Evolutionary conservation across 2,888 invertebrate genomes (phyloP), one percentile per base, ranked within the genome.

Genomic region (Spodoptera exigua): DNA sequence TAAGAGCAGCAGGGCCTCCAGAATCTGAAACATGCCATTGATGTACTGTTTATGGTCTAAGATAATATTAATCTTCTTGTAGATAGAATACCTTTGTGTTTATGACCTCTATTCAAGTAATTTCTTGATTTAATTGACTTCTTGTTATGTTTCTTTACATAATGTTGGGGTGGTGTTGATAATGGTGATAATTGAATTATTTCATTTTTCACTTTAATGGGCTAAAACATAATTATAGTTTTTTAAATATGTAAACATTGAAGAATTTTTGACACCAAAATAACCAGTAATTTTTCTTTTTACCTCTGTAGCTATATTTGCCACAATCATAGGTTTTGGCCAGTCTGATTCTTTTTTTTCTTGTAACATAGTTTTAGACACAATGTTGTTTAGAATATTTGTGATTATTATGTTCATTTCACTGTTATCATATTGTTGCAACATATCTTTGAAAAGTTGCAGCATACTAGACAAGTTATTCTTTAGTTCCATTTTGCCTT

Each of bases 391-490:
- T 27, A 93, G 59, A 62, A 91, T 88, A 54, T 84, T 87, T 2
- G 89, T 89, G 44, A 92, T 64, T 37, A 86, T 58, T 63, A 89
- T 87, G 70, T 93, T 93, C 64, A 93, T 87, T 80, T 88, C 87
- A 75, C 89, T 91, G 39, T 88, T 85, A 68, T 93, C 84, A 70
- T 87, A 91, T 65, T 90, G 87, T n/a, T 81, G 57, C 3, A 93
- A 76, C 70, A 92, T 74, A 35, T 78, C 67, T 70, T 85, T 89
- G 54, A 92, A 89, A 60, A 92, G 68, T 16, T 59, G 48, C 12
- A 90, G 56, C 36, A 91, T 45, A n/a, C 65, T 64, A n/a, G 86
- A 85, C 13, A 92, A 75, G 59, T 81, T 63, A 4, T 57, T 36
- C 4, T 61, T 78, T 13, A 92, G 64, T 74, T 89, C 89, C 13